These are phyloP conservation scores for Gobionotothen gibberifrons DNA, from an alignment of 2,797 vertebrate species.

Conservation along the genomic window DNA sequence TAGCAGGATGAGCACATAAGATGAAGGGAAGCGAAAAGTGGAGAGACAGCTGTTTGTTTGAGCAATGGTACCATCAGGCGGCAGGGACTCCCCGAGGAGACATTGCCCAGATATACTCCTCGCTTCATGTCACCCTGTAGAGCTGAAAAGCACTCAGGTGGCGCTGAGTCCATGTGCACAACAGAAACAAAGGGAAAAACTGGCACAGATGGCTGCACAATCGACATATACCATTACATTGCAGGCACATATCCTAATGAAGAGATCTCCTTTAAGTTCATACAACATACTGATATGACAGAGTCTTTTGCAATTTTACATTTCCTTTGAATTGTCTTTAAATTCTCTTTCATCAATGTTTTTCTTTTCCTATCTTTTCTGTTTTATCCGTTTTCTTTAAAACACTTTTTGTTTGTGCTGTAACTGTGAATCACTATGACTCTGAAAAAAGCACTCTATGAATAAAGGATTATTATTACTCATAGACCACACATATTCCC, in stretches of 20 bases:
- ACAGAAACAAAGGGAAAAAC: conserved; percentile 16
- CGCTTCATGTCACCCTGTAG: conserved; percentile 61
- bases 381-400: no score
- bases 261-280: no score
- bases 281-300: no score
- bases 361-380: no score
- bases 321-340: no score
- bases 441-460: no score
- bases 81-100: conserved; percentile 64
- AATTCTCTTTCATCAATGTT: no score
- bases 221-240: neutral
- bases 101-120: conserved; percentile 59
- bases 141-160: conserved; percentile 61
- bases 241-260: neutral
- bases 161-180: conserved; percentile 32
- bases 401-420: no score
- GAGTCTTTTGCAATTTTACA: no score
- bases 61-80: conserved; percentile 64
- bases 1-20: conserved; percentile 58
- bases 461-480: neutral
- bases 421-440: no score
- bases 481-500: neutral
- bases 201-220: conserved; percentile 17
- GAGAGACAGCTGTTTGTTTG: conserved; percentile 72
- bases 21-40: conserved; percentile 42